Evolutionary conservation across 2,888 invertebrate genomes (phyloP).

Genomic region (Plagodis dolabraria): DNA sequence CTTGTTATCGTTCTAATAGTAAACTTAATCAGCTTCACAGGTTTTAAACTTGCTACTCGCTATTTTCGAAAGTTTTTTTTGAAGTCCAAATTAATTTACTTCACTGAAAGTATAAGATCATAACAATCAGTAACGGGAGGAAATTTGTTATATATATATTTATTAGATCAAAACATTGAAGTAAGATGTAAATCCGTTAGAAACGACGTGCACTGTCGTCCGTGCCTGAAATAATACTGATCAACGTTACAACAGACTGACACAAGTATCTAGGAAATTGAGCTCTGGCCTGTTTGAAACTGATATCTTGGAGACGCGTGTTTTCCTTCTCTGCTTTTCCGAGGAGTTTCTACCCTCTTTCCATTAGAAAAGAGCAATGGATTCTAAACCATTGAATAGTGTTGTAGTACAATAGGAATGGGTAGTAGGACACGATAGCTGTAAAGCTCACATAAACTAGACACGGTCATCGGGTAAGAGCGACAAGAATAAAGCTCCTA

Average conservation of each 20-base stretch:
- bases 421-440: slow-evolving; percentile 54
- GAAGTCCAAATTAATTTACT: neutral
- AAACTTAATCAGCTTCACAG: slow-evolving; percentile 15
- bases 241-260: slow-evolving; percentile 43
- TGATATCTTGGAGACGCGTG: slow-evolving; percentile 37
- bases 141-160: slow-evolving; percentile 1
- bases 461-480: slow-evolving; percentile 57
- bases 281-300: slow-evolving; percentile 36
- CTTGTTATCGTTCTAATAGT: slow-evolving; percentile 13
- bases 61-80: slow-evolving; percentile 6
- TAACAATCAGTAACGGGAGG: neutral
- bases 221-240: slow-evolving; percentile 68
- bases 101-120: slow-evolving; percentile 15
- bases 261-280: slow-evolving; percentile 29
- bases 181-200: slow-evolving; percentile 4
- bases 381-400: slow-evolving; percentile 27
- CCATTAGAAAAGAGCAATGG: slow-evolving; percentile 37
- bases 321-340: slow-evolving; percentile 51
- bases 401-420: slow-evolving; percentile 3
- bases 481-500: slow-evolving; percentile 54
- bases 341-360: slow-evolving; percentile 1
- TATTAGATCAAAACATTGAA: slow-evolving; percentile 12
- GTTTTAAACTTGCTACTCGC: slow-evolving; percentile 1
- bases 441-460: slow-evolving; percentile 58
- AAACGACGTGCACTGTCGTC: slow-evolving; percentile 55